Evolutionary conservation across 1,140 invertebrate species (phyloP), one percentile per base, ranked within the genome.

Genomic region (Chlorops oryzae): DNA sequence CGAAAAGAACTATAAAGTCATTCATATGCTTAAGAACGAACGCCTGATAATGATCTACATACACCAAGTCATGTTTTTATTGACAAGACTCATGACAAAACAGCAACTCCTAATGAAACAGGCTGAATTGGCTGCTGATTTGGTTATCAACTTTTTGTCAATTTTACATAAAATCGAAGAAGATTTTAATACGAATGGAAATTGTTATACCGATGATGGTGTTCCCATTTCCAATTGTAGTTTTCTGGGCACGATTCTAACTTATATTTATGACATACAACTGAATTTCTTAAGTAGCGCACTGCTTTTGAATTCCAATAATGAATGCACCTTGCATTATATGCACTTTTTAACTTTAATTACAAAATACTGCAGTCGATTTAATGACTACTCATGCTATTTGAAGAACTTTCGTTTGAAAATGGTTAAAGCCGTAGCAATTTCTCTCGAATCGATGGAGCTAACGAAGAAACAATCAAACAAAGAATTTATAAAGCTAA

Each of bases 11-110:
- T 6, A 60, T 21, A 28, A 35, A 15, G 37, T 71, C 6, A 50
- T 58, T 21, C 9, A 21, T 2, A 55, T 52, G 3, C 40, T 70
- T 5, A 41, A 54, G 1, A 62, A 69, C 51, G 55, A 59, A 1
- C 55, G 56, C 7, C 50, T 62, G 13, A 53, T 65, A 15, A 58
- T 65, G 58, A 57, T 71, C 21, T 71, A 68, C 27, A 58, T 63
- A 2, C 62, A 71, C 23, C 54, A 62, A 18, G 23, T 65, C 5
- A 46, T 69, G 10, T 71, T 64, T 27, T 21, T 59, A 1, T 32
- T 66, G 5, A 39, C 43, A 9, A 52, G 67, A 3, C 42, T 63
- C 12, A 47, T 59, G 6, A 27, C 42, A 15, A 59, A 43, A n/a
- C 44, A 59, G 9, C 28, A 46, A 3, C 44, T 71, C 4, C 52